Conservation (phyloP, 2,113 vertebrate genomes). For the Sitta europaea region DNA sequence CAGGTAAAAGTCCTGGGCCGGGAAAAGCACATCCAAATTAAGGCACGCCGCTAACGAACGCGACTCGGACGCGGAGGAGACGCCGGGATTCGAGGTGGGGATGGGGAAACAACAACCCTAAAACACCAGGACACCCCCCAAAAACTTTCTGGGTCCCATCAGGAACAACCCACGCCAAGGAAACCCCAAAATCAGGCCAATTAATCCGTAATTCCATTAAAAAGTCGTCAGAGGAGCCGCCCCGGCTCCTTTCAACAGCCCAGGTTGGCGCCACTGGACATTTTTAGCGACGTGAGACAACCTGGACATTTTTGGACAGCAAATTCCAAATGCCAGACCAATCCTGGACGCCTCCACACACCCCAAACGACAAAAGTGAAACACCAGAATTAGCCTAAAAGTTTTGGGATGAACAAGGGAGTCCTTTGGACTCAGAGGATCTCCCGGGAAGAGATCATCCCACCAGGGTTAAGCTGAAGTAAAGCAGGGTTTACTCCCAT, state of each 20-base stretch:
- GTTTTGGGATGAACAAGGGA: fast-evolving
- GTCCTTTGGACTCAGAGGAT: background rate
- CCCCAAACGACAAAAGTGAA: background rate
- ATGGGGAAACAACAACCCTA: background rate
- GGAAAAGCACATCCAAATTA: fast-evolving
- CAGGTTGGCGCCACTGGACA: fast-evolving
- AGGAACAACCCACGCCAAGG: fast-evolving
- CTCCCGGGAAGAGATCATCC: background rate
- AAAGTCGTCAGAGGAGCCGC: fast-evolving
- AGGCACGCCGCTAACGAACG: fast-evolving
- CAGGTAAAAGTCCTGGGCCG: fast-evolving
- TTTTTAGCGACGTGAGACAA: fast-evolving
- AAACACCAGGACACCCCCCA: fast-evolving
- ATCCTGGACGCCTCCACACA: fast-evolving
- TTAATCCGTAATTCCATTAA: fast-evolving
- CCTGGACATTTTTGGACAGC: fast-evolving
- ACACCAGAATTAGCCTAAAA: background rate
- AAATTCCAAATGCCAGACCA: background rate
- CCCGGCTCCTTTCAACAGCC: background rate
- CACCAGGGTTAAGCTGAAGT: fast-evolving
- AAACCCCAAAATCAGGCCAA: fast-evolving
- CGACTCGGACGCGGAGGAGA: fast-evolving
- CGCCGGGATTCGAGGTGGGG: fast-evolving
- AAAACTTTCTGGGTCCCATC: background rate
- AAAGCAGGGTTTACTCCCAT: background rate